Evolutionary conservation across 2,797 vertebrate genomes (phyloP).

Genomic region (Tachyglossus aculeatus): DNA sequence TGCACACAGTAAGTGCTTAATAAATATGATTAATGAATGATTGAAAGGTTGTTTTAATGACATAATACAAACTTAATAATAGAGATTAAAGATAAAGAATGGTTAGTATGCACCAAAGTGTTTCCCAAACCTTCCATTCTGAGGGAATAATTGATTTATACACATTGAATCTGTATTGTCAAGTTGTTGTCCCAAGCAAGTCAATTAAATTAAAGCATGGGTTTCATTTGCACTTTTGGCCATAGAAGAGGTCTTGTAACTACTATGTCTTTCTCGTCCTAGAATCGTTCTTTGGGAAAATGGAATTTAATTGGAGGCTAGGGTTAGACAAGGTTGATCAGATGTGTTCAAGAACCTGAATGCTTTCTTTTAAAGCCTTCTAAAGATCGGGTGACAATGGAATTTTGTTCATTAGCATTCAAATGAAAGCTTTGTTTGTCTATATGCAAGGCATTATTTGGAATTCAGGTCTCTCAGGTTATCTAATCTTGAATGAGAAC

Average conservation of each 20-base stretch:
- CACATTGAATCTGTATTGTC: too few relatives aligned
- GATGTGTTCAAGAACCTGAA: slow-evolving; percentile 49
- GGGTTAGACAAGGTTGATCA: slow-evolving; percentile 53
- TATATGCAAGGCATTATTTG: slow-evolving; percentile 37
- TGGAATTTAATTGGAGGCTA: slow-evolving; percentile 63
- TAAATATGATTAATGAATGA: too few relatives aligned
- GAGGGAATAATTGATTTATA: too few relatives aligned
- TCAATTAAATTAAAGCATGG: too few relatives aligned
- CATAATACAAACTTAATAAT: too few relatives aligned
- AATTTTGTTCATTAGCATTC: slow-evolving; percentile 56
- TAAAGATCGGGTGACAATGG: slow-evolving; percentile 43
- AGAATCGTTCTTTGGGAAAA: slow-evolving; percentile 62
- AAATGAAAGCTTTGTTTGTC: slow-evolving; percentile 57
- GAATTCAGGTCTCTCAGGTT: slow-evolving; percentile 25
- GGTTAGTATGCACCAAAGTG: too few relatives aligned
- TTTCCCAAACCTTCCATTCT: too few relatives aligned
- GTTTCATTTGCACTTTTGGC: slow-evolving; percentile 45
- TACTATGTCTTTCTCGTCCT: slow-evolving; percentile 29
- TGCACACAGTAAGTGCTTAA: too few relatives aligned
- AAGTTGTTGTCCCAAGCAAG: too few relatives aligned
- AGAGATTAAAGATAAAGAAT: too few relatives aligned
- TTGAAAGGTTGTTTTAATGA: too few relatives aligned
- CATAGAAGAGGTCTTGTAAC: slow-evolving; percentile 54
- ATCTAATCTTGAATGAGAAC: slow-evolving; percentile 16
- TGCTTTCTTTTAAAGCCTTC: slow-evolving; percentile 48